These are phyloP conservation scores for Xiphydria camelus DNA, from an alignment of 2,888 invertebrate genomes.

Conservation along the genomic window DNA sequence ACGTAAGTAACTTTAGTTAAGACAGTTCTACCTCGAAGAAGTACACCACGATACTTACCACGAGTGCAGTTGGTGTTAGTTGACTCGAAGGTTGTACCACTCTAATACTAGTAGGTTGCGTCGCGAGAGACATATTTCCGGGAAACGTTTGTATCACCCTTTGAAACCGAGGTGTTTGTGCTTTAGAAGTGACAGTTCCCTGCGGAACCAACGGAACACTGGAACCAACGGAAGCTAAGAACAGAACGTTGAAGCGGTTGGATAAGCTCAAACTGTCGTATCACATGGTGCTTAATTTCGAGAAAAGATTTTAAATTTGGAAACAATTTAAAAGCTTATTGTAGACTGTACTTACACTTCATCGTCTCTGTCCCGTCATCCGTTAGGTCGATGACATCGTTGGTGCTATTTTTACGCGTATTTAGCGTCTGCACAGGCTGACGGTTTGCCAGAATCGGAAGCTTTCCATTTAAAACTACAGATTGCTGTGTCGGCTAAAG, in stretches of 20 bases:
- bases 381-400: slow-evolving; percentile 71
- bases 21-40: no score
- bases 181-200: slow-evolving; percentile 24
- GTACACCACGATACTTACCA: slow-evolving; percentile 42
- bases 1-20: no score
- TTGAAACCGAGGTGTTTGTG: slow-evolving; percentile 37
- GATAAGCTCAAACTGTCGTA: no score
- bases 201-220: slow-evolving; percentile 14
- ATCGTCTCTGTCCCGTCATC: slow-evolving; percentile 73
- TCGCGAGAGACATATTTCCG: slow-evolving; percentile 39
- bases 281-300: background rate
- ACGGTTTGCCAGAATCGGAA: slow-evolving; percentile 26
- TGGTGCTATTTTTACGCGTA: slow-evolving; percentile 29
- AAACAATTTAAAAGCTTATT: no score
- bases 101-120: slow-evolving; percentile 41
- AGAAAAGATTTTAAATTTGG: no score
- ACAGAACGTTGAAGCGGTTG: background rate
- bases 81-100: slow-evolving; percentile 48
- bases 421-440: slow-evolving; percentile 17
- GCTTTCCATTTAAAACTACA: slow-evolving; percentile 42
- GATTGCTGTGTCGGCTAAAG: slow-evolving; percentile 34
- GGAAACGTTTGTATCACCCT: slow-evolving; percentile 48
- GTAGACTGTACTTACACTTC: slow-evolving; percentile 34
- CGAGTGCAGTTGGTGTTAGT: slow-evolving; percentile 46
- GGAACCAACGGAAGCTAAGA: slow-evolving; percentile 10